Evolutionary conservation across 2,797 vertebrate genomes (phyloP).

Genomic region (Tauraco hartlaubi): DNA sequence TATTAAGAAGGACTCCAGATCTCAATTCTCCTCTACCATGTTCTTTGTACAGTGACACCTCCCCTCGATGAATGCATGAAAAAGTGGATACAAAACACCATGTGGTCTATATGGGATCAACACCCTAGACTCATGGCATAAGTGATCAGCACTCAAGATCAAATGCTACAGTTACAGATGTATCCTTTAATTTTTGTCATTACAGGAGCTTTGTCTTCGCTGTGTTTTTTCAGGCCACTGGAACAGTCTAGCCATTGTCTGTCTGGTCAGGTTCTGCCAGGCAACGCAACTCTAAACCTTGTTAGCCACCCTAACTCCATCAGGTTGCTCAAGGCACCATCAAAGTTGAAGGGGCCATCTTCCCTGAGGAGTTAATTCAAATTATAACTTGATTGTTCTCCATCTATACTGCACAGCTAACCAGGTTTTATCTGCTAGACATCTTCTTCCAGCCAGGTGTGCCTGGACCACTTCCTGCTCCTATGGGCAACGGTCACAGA

Average conservation of each 20-base stretch:
- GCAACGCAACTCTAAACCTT: background rate
- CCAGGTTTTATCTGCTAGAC: background rate
- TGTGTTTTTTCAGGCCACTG: constrained; percentile 19
- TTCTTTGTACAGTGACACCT: background rate
- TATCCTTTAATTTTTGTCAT: background rate
- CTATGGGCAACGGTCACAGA: background rate
- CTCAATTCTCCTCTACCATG: background rate
- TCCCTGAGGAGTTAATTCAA: background rate
- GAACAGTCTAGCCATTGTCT: background rate
- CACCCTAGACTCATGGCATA: background rate
- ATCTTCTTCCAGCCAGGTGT: background rate
- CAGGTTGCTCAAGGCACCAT: background rate
- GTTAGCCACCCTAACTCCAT: background rate
- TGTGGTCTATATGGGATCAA: background rate
- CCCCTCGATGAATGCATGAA: background rate
- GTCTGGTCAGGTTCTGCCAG: background rate
- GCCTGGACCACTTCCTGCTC: background rate
- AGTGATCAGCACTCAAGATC: background rate
- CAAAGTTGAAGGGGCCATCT: background rate
- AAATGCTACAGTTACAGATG: background rate
- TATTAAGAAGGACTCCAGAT: background rate
- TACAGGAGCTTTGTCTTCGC: background rate
- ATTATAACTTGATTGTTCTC: background rate
- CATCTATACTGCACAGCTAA: background rate
- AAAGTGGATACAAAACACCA: background rate